Conservation (phyloP, 2,113 vertebrate species). For the Nibea albiflora region DNA sequence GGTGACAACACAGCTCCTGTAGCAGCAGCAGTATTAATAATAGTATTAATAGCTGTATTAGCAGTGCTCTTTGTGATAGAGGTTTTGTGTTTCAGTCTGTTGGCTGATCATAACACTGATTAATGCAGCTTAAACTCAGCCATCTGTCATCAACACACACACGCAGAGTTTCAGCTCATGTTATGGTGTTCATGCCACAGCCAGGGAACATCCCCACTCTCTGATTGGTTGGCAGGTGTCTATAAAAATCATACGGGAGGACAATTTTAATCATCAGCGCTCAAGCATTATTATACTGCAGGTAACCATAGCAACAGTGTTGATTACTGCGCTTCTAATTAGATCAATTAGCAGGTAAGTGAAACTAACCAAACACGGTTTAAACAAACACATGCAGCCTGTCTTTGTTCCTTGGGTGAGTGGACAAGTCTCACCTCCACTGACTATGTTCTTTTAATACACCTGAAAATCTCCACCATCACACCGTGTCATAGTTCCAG, state of each 20-base stretch:
- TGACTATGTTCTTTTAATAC: background rate
- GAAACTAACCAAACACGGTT: background rate
- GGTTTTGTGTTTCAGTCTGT: constrained; percentile 60
- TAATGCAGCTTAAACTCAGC: constrained; percentile 72
- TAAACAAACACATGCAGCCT: background rate
- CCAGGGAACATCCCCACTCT: constrained; percentile 2
- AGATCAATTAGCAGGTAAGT: background rate
- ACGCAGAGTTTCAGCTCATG: constrained; percentile 34
- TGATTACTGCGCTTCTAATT: background rate
- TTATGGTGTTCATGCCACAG: constrained; percentile 31
- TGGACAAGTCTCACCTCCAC: background rate
- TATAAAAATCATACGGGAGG: constrained; percentile 24
- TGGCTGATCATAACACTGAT: constrained; percentile 71
- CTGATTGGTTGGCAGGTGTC: constrained; percentile 41
- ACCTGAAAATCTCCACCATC: background rate
- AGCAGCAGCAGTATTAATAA: constrained; percentile 8
- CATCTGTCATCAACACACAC: constrained; percentile 66
- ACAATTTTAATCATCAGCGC: constrained; percentile 5
- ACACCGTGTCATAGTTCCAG: background rate
- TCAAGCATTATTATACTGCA: background rate
- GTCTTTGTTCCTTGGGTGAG: background rate
- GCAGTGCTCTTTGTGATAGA: constrained; percentile 31
- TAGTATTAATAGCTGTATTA: constrained; percentile 35
- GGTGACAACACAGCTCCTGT: background rate
- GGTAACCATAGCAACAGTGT: background rate